Base-by-base conservation (phyloP, 2,888 invertebrate species). In the Mythimna ferrago region DNA sequence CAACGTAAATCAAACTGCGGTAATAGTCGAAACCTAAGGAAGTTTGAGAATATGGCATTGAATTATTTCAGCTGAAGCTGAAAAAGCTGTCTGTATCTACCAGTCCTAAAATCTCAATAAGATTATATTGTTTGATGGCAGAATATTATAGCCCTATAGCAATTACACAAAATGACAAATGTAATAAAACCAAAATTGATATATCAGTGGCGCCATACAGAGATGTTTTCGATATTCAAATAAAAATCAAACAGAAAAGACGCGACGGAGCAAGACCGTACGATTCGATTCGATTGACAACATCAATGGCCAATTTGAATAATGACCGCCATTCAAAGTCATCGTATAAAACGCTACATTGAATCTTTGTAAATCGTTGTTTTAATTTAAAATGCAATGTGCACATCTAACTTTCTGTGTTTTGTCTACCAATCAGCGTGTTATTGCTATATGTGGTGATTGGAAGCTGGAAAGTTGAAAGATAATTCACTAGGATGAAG, bases 261-360 rank as follows among this genome's bases (percentile, higher is more conserved):
- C 53, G 71, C 80, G 78, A 67, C 72, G 81, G 70, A 81, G 86
- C 87, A 77, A 64, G 67, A 78, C 79, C 66, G 65, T 68, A 62
- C 77, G 73, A 79, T 73, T 80, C 71, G 76, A 81, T 81, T 83
- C 71, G 76, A 81, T 81, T 83, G 83, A 78, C 79, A 84, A 69
- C 73, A 79, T 86, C 80, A 87, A 87, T 83, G 76, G 71, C 64
- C 73, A 74, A 84, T 81, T 71, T 61, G 80, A 71, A 83, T 80
- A 86, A 83, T 83, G 75, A 54, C 66, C n/a, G 66, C 65, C 77
- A 78, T 83, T 83, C 73, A 74, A 73, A 84, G 54, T 71, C 76
- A 80, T 83, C 78, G 76, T 71, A 76, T 76, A 57, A 61, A 67
- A 69, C 76, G 81, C 78, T 85, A 78, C 81, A 81, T 73, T 79